These are phyloP conservation scores for Manacus vitellinus DNA, from an alignment of 2,113 vertebrate genomes.

Conservation along the genomic window DNA sequence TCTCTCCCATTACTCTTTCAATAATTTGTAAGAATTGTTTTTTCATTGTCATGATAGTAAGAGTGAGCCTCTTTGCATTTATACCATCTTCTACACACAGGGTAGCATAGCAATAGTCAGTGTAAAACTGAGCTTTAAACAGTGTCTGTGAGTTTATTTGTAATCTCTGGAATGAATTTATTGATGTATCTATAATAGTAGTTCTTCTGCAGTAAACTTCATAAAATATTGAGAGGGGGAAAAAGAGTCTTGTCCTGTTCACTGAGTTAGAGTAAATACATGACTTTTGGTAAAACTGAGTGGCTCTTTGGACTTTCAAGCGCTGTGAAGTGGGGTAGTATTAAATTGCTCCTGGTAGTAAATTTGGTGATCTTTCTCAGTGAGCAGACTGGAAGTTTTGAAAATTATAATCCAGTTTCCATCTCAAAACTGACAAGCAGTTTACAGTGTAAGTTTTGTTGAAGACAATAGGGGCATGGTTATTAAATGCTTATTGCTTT, in stretches of 20 bases:
- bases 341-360: not conserved
- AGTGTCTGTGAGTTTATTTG: not conserved
- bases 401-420: not conserved
- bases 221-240: not conserved
- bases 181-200: not conserved
- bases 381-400: not conserved
- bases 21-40: not conserved
- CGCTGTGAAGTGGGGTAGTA: not conserved
- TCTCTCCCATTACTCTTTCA: not conserved
- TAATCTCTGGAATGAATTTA: not conserved
- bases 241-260: not conserved
- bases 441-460: not conserved
- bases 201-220: not conserved
- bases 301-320: not conserved
- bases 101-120: not conserved
- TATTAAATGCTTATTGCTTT: not conserved
- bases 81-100: not conserved
- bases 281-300: not conserved
- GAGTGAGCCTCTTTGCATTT: not conserved
- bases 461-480: not conserved
- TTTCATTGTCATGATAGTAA: not conserved
- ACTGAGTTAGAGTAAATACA: not conserved
- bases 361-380: not conserved
- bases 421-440: not conserved
- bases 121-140: not conserved